Base-by-base conservation (phyloP, 1,140 invertebrate species). In the Plectrocnemia conspersa region DNA sequence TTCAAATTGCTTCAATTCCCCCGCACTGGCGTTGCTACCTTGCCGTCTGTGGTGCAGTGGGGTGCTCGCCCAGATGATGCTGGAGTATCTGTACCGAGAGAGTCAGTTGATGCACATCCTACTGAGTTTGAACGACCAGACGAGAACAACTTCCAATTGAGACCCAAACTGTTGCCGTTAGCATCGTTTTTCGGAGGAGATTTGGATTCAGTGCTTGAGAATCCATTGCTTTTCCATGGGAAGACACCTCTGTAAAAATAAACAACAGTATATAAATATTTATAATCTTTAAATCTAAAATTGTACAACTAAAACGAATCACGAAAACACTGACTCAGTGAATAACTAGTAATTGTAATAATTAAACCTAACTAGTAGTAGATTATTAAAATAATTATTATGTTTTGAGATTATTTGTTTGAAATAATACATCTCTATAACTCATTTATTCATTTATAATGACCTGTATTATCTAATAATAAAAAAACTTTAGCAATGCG, bases 211-310 rank as follows among this genome's bases (percentile, higher is more conserved):
- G 38, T 10, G 33, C 22, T 49, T 9, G 56, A 23, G 1, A 45
- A 32, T 7, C 42, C 48, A 15, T 52, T 56, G 21, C 73, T 75
- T 58, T 80, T 82, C 81, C 82, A 83, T 0, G 79, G 77, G 63
- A 85, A 82, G 1, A 84, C 78, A 63, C 79, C 81, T 68, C 82
- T 83, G 63, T 67, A 78, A 73, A 75, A 45, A 46, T 40, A 41
- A 16, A 29, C 16, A 48, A 48, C 2, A 1, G 6, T n/a, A n/a
- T n/a, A n/a, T n/a, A n/a, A n/a, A n/a, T n/a, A n/a, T n/a, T n/a
- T n/a, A n/a, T n/a, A n/a, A n/a, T n/a, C n/a, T n/a, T n/a, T n/a
- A n/a, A n/a, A n/a, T n/a, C n/a, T n/a, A n/a, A n/a, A n/a, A n/a
- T n/a, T n/a, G n/a, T n/a, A n/a, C n/a, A n/a, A n/a, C n/a, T n/a